Conservation (phyloP, 2,888 invertebrate genomes). For the Augiades crinisus region DNA sequence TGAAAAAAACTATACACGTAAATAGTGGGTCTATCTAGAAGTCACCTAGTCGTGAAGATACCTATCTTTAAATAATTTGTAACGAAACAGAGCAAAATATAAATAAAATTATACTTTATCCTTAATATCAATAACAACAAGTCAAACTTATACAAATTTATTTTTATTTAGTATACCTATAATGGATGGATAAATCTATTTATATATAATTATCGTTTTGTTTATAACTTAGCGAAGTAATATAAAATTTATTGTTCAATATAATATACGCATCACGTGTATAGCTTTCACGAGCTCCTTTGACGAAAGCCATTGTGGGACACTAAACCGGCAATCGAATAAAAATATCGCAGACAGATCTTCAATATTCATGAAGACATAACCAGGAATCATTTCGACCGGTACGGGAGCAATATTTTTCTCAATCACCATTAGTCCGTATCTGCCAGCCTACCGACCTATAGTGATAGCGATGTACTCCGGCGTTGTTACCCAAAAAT, state of each 20-base stretch:
- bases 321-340: constrained; percentile 61
- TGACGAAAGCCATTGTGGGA: constrained; percentile 45
- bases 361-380: constrained; percentile 80
- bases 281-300: constrained; percentile 54
- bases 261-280: constrained; percentile 43
- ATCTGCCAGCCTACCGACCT: constrained; percentile 72
- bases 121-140: no score
- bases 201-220: not conserved
- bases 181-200: not conserved
- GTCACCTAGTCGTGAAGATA: no score
- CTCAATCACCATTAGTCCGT: constrained; percentile 80
- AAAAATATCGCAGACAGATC: constrained; percentile 68
- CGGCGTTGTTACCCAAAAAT: constrained; percentile 52
- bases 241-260: not conserved
- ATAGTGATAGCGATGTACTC: constrained; percentile 57
- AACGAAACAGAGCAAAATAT: no score
- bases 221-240: not conserved
- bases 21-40: no score
- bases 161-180: no score
- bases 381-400: constrained; percentile 71
- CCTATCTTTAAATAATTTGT: no score
- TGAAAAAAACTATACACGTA: no score
- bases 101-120: no score
- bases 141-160: no score
- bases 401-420: constrained; percentile 73